phyloP scores from a whole-genome alignment of 2,797 vertebrate genomes.

The Limnodromus scolopaceus region DNA sequence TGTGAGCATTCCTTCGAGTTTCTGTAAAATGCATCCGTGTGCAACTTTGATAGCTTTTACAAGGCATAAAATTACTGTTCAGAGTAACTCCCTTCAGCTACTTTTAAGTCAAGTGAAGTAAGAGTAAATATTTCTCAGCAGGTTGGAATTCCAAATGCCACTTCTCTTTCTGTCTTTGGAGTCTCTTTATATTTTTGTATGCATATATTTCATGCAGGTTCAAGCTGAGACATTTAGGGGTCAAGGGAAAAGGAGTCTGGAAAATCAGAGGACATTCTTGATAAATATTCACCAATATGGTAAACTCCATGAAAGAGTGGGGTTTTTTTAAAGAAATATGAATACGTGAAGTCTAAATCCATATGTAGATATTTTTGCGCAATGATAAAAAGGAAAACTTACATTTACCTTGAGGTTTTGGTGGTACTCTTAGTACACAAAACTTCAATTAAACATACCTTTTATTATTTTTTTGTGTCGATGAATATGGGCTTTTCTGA shows the following conservation, averaged over 20 bases:
- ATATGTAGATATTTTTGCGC: background rate
- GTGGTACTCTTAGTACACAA: background rate
- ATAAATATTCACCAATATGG: conserved; percentile 60
- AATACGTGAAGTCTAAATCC: background rate
- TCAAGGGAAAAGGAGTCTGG: conserved; percentile 34
- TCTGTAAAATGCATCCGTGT: conserved; percentile 64
- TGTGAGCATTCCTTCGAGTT: conserved; percentile 28
- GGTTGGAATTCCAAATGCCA: conserved; percentile 64
- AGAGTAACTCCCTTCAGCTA: conserved; percentile 56
- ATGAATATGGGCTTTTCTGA: background rate
- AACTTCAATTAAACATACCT: background rate
- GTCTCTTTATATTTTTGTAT: conserved; percentile 50
- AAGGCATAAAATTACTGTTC: conserved; percentile 64
- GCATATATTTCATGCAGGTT: conserved; percentile 47
- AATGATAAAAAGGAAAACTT: background rate
- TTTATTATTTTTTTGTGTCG: background rate
- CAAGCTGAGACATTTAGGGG: conserved; percentile 52
- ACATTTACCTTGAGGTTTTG: background rate
- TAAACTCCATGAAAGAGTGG: background rate
- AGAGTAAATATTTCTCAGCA: conserved; percentile 71
- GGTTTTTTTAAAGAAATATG: background rate
- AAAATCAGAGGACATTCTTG: conserved; percentile 39
- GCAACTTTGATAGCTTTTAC: conserved; percentile 67
- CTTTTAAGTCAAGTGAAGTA: conserved; percentile 66
- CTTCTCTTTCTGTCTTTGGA: conserved; percentile 47